Evolutionary conservation across 2,797 vertebrate species (phyloP), one percentile per base, ranked within the genome.

Genomic region (Nannoperca obscura): DNA sequence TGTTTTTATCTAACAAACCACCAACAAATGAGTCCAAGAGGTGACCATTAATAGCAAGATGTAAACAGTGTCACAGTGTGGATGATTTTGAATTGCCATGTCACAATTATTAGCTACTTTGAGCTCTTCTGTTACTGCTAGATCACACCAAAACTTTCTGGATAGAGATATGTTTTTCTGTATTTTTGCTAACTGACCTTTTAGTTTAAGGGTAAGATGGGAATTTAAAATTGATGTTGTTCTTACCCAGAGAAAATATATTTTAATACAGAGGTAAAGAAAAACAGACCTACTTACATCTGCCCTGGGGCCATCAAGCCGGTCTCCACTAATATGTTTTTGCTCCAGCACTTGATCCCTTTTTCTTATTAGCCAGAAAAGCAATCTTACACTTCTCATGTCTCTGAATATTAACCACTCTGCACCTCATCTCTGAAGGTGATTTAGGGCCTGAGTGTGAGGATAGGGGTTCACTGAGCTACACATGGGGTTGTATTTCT

Each of bases 391-490:
- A 74, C 46, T 47, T 84, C 71, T 71, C 61, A 68, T 78, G 66
- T 73, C 57, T 74, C 65, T 84, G 74, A 78, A 80, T 80, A 78
- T 71, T 54, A 80, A 65, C 67, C 44, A 78, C 70, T 71, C 54
- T 50, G 57, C 24, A 8, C 53, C 36, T 50, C 49, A 63, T 60
- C 34, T 77, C 55, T 76, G 49, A 67, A 40, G 75, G 52, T 69
- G 42, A 63, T 67, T 58, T 71, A 46, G 20, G 20, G 40, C 17
- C 71, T 36, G 53, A 44, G n/a, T 13, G 36, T 38, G 36, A 58
- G 36, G 53, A 9, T 20, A 7, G 8, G 22, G 32, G 54, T 64
- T 47, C 72, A 53, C 30, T 34, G 38, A 40, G 24, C 38, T 34
- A 6, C 24, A 67, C 20, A 22, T 19, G 6, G 9, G n/a, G 36